Conservation (phyloP, 2,113 vertebrate species). For the Syngnathus typhle region DNA sequence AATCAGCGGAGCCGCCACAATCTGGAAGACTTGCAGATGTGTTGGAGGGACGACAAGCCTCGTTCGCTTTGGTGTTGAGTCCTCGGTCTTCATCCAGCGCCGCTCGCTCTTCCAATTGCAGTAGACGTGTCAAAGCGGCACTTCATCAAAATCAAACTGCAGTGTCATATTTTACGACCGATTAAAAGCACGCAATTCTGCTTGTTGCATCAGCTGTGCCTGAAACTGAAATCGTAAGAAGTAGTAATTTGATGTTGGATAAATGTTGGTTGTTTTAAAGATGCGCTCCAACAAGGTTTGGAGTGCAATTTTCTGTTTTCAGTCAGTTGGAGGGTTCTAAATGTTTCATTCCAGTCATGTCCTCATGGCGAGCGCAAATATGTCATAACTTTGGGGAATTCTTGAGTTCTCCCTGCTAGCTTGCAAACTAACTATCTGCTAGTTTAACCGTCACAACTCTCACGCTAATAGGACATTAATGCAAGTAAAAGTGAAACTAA, state of each 20-base stretch:
- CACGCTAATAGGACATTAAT: too few relatives aligned
- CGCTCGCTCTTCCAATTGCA: neutral
- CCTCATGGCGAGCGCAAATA: neutral
- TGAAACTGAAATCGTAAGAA: neutral
- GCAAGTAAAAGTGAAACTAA: neutral
- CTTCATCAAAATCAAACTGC: constrained; percentile 2
- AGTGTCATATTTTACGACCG: neutral
- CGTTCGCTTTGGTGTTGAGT: constrained; percentile 23
- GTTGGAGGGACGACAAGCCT: constrained; percentile 35
- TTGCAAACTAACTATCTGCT: neutral
- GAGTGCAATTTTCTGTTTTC: neutral
- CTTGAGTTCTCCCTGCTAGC: neutral
- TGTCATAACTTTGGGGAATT: neutral
- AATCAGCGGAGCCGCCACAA: constrained; percentile 42
- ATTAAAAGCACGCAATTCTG: neutral
- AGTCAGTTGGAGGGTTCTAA: neutral
- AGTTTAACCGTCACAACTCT: neutral
- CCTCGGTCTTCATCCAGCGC: constrained; percentile 10
- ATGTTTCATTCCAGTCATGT: neutral
- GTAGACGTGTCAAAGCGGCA: neutral
- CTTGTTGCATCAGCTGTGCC: constrained; percentile 5
- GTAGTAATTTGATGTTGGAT: neutral
- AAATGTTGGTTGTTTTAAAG: neutral
- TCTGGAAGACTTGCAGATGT: constrained; percentile 55
- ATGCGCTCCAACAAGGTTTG: neutral